Evolutionary conservation across 2,888 invertebrate species (phyloP).

Genomic region (Anthrax anthrax): DNA sequence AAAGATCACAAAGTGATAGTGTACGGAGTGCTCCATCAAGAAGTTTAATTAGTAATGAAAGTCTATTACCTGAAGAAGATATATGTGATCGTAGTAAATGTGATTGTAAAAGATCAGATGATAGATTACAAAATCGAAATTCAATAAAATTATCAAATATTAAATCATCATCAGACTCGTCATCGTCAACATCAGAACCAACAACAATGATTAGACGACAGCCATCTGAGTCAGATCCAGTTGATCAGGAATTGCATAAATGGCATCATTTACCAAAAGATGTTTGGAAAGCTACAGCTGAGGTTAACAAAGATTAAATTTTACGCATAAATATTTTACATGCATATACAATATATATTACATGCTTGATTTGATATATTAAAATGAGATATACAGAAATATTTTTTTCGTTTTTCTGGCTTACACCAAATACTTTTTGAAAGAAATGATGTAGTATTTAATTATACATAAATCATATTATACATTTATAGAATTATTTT

Average conservation of each 20-base stretch:
- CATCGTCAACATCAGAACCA: background rate
- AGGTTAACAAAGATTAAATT: slow-evolving; percentile 37
- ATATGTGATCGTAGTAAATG: slow-evolving; percentile 1
- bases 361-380: too few relatives aligned
- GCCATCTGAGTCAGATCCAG: slow-evolving; percentile 6
- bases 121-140: background rate
- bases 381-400: too few relatives aligned
- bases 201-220: slow-evolving; percentile 5
- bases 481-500: too few relatives aligned
- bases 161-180: background rate
- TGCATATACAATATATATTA: too few relatives aligned
- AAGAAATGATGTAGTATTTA: too few relatives aligned
- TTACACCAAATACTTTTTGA: too few relatives aligned
- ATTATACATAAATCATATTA: too few relatives aligned
- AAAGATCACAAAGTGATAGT: slow-evolving; percentile 10
- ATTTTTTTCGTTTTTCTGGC: too few relatives aligned
- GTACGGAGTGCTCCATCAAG: slow-evolving; percentile 1
- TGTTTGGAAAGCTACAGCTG: slow-evolving; percentile 67
- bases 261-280: slow-evolving; percentile 68
- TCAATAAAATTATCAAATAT: background rate
- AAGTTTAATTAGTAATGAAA: background rate
- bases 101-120: slow-evolving; percentile 1
- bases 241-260: slow-evolving; percentile 15
- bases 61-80: background rate
- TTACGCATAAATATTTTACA: background rate